Conservation (phyloP, 2,888 invertebrate species). For the Fissipunctia ypsillon region DNA sequence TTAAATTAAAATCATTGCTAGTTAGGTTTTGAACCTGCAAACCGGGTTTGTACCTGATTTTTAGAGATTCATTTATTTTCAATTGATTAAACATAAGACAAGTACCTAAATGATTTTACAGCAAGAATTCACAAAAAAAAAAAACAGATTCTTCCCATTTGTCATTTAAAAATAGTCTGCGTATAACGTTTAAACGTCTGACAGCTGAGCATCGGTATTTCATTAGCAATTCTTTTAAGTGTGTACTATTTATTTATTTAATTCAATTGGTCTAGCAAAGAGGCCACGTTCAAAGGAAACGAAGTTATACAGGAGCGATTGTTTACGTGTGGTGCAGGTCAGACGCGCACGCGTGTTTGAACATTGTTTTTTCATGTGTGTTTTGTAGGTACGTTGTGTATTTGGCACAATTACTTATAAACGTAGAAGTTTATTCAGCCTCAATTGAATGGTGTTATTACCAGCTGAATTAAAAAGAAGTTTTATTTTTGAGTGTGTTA, state of each 20-base stretch:
- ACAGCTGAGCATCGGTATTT: constrained; percentile 57
- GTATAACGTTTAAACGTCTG: constrained; percentile 30
- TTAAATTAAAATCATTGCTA: neutral
- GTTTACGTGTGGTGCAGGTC: constrained; percentile 64
- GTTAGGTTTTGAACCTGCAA: too few species aligned
- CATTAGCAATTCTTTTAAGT: constrained; percentile 69
- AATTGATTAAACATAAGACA: neutral
- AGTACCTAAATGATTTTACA: neutral
- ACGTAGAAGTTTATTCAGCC: neutral
- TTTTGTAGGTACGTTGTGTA: neutral
- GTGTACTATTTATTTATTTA: constrained; percentile 76
- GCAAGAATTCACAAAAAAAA: neutral
- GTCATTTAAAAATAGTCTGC: constrained; percentile 51
- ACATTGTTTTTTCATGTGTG: neutral
- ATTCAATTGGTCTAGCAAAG: constrained; percentile 78
- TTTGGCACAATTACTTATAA: neutral
- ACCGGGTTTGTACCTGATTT: too few species aligned
- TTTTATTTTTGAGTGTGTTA: neutral
- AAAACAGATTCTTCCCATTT: constrained; percentile 1
- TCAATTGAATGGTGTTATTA: neutral
- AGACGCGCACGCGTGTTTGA: constrained; percentile 14
- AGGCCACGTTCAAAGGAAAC: constrained; percentile 74
- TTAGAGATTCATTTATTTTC: neutral
- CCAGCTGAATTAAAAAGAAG: neutral
- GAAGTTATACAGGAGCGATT: constrained; percentile 71